These are phyloP conservation scores for Zosterops borbonicus DNA, from an alignment of 2,113 vertebrate species.

Conservation along the genomic window DNA sequence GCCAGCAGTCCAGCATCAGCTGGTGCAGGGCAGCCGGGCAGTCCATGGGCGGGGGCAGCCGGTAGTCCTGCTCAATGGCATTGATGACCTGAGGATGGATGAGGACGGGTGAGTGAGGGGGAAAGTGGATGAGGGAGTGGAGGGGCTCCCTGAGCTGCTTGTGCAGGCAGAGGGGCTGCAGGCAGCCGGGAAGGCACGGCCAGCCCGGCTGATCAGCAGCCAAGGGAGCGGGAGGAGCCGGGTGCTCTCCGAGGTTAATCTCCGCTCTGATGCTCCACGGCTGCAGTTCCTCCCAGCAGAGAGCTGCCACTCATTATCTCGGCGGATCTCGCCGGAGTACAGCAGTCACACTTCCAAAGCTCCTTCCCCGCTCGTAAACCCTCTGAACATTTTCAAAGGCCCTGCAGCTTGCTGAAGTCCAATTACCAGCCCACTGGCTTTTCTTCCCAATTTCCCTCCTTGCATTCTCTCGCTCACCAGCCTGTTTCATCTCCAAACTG, in stretches of 20 bases:
- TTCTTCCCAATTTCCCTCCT: conserved; percentile 72
- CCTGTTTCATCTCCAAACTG: conserved; percentile 64
- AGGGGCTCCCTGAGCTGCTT: not conserved
- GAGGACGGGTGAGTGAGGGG: not conserved
- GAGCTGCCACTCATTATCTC: conserved; percentile 78
- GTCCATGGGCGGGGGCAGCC: conserved; percentile 97
- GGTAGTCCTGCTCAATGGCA: conserved; percentile 97
- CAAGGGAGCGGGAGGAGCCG: conserved; percentile 25
- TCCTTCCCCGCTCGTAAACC: conserved; percentile 72
- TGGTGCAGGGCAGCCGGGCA: conserved; percentile 94
- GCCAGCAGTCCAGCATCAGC: conserved; percentile 99
- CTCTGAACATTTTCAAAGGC: conserved; percentile 81
- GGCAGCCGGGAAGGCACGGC: not conserved
- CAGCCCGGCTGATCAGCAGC: not conserved
- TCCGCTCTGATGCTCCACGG: conserved; percentile 69
- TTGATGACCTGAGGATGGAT: conserved; percentile 87
- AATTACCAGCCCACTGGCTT: conserved; percentile 80
- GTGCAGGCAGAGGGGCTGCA: not conserved
- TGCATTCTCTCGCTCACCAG: conserved; percentile 49
- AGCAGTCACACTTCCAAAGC: conserved; percentile 73
- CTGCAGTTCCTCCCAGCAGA: conserved; percentile 65
- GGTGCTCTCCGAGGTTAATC: conserved; percentile 75
- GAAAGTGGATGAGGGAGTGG: fast-evolving
- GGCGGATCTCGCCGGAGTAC: conserved; percentile 55
- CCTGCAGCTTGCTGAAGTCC: conserved; percentile 74